Base-by-base conservation (phyloP, 2,797 vertebrate genomes). In the Mus spretus region DNA sequence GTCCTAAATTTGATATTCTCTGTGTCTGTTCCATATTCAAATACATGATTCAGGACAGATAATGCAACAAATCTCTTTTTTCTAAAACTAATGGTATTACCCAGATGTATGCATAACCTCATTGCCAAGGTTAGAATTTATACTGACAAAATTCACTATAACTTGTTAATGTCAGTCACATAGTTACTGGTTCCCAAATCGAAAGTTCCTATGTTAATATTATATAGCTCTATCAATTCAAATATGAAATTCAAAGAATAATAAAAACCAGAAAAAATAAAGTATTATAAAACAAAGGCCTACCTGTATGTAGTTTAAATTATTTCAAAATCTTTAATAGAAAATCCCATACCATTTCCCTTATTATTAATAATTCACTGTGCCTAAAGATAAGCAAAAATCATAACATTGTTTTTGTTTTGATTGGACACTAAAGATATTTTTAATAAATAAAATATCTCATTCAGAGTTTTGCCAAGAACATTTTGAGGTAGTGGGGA, bases 211-310 rank as follows among this genome's bases (percentile, higher is more conserved):
- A 15, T 78, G 87, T 92, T 84, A 89, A 84, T 91, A 14, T 50
- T 47, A 91, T 65, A 67, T 14, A 88, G 31, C 3, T 75, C 22
- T 91, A 72, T 37, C 47, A 55, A 31, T 91, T 94, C 57, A 65
- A 72, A 61, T 93, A 84, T 87, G 44, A 50, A 84, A 85, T 70
- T 47, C 61, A 85, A 83, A 11, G 34, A 92, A 6, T 67, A 15
- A 89, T 53, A 92, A 15, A 91, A 92, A 89, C 55, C 67, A 87
- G 67, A 19, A 53, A 91, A 91, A 96, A 93, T 50, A 24, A 79
- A 80, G 2, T 74, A 61, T 24, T 14, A 90, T 26, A 40, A 79
- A 90, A 83, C 53, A 74, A 65, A 92, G 2, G 75, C 4, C 11
- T 85, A 80, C 89, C 15, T 94, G 28, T 86, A 34, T 26, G 75